Evolutionary conservation across 2,797 vertebrate species (phyloP), one percentile per base, ranked within the genome.

Genomic region (Poeciliopsis paucimaculata): DNA sequence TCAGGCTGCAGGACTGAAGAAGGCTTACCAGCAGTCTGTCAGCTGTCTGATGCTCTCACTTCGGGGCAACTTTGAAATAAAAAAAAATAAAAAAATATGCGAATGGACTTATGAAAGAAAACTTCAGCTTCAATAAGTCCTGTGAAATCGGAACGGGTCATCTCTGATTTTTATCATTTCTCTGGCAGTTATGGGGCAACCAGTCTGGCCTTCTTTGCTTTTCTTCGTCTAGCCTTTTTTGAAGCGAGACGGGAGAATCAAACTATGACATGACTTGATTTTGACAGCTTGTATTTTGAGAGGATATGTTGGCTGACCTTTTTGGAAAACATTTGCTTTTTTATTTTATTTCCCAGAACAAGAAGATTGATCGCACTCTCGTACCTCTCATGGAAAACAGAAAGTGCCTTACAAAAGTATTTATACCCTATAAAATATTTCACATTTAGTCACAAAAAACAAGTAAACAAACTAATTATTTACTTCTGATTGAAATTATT

Each of bases 1-100:
- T 80, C 71, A 18, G 85, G 88, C 87, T 55, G 82, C 9, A 43
- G 55, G 72, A 73, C 62, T 70, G 76, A 46, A 82, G 72, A 79
- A 68, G 72, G 53, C 71, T 71, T 31, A 77, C 68, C 46, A 78
- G 34, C 72, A 81, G 78, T 51, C 87, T 72, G 70, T 49, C 53
- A 87, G 62, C 71, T 72, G 81, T 82, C 76, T 85, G 78, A 79
- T 78, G 75, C 64, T 36, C 73, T 87, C 81, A 81, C 78, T 84
- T 85, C 79, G 82, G 55, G 45, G 26, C 77, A 81, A 74, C 82
- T 83, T 75, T 55, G 55, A 60, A 77, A 55, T 28, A 51, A 89
- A 72, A 23, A 79, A 60, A 82, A 81, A 77, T 81, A 68, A 60
- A 82, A 81, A 77, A 80, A 68, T 45, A 75, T 51, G 77, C 36